Conservation (phyloP, 2,797 vertebrate genomes). For the Nannoperca obscura region DNA sequence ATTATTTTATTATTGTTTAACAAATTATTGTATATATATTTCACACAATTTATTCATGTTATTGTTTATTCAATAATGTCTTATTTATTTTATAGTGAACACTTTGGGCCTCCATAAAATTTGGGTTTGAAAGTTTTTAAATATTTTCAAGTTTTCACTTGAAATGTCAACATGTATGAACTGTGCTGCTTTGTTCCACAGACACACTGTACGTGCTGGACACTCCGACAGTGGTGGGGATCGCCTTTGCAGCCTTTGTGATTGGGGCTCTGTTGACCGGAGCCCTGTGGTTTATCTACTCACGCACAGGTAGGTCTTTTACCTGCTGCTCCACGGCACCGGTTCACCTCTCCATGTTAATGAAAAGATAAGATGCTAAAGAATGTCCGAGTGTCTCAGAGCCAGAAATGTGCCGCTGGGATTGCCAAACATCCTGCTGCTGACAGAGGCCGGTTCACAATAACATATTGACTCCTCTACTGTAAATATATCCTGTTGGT, state of each 20-base stretch:
- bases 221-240: conserved; percentile 94
- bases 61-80: neutral
- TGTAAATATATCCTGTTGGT: conserved; percentile 86
- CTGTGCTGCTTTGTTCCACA: conserved; percentile 61
- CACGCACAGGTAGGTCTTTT: conserved; percentile 91
- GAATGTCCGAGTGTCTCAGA: conserved; percentile 62
- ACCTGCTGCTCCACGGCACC: conserved; percentile 41
- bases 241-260: conserved; percentile 95
- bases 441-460: conserved; percentile 78
- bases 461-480: conserved; percentile 78
- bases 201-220: conserved; percentile 88
- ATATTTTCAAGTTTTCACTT: neutral
- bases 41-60: neutral
- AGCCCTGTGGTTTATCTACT: conserved; percentile 98
- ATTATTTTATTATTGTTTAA: too few relatives aligned
- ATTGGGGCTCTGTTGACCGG: conserved; percentile 96
- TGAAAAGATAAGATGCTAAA: conserved; percentile 69
- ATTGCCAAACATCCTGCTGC: conserved; percentile 78
- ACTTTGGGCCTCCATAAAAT: neutral
- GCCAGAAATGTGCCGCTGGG: conserved; percentile 69
- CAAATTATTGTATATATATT: neutral
- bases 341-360: conserved; percentile 44
- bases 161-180: conserved; percentile 9
- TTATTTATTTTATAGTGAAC: neutral
- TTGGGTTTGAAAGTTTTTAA: neutral